These are phyloP conservation scores for Vidua macroura DNA, from an alignment of 2,113 vertebrate genomes.

Conservation along the genomic window DNA sequence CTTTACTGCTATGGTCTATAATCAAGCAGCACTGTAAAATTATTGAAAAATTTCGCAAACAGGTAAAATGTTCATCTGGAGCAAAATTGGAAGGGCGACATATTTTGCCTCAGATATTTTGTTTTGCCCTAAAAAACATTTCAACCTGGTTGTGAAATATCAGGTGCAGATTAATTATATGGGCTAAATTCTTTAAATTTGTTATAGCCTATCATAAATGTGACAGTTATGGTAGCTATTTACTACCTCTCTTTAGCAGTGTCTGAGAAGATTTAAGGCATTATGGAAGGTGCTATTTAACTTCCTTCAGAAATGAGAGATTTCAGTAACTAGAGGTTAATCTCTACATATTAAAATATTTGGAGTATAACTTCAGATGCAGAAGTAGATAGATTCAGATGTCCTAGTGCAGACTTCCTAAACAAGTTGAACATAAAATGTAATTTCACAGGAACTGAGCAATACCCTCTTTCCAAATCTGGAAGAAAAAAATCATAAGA, in stretches of 20 bases:
- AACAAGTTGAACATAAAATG: neutral
- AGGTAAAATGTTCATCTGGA: neutral
- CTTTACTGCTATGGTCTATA: neutral
- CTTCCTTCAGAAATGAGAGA: neutral
- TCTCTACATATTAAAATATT: neutral
- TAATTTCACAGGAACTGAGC: neutral
- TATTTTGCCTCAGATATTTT: neutral
- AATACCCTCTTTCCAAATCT: neutral
- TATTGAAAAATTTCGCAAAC: neutral
- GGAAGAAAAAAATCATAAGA: neutral
- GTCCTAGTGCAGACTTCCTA: neutral
- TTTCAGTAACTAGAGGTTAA: neutral
- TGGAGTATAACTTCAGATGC: neutral
- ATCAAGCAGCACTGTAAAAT: neutral
- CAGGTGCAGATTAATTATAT: neutral
- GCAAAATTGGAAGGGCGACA: neutral
- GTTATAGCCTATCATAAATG: neutral
- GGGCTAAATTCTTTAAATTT: neutral
- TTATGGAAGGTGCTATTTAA: neutral
- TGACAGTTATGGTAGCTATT: neutral
- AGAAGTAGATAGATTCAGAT: neutral
- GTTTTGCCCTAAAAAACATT: neutral
- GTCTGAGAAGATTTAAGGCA: neutral
- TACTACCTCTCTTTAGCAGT: neutral
- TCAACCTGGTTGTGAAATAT: neutral